These are phyloP conservation scores for Seriola aureovittata DNA, from an alignment of 2,113 vertebrate genomes.

Conservation along the genomic window DNA sequence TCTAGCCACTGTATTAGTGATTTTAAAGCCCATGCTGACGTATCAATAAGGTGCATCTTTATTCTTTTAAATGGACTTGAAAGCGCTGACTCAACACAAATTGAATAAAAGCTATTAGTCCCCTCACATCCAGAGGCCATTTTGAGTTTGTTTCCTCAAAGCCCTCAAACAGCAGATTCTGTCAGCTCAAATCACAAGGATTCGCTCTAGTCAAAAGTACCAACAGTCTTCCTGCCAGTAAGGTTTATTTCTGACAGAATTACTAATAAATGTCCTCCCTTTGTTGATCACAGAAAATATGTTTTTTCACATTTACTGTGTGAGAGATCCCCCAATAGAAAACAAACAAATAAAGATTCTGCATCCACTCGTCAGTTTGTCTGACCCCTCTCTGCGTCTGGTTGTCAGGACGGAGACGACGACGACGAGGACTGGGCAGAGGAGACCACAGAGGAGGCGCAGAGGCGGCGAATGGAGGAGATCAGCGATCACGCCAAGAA, in stretches of 20 bases:
- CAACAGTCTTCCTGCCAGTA: too few species aligned
- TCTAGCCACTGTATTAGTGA: too few species aligned
- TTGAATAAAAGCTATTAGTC: too few species aligned
- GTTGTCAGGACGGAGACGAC: conserved; percentile 88
- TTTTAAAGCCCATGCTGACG: not conserved
- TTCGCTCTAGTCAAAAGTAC: not conserved
- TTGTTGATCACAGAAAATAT: not conserved
- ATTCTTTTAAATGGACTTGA: too few species aligned
- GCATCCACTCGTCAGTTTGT: not conserved
- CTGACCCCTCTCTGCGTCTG: not conserved
- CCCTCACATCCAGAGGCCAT: not conserved
- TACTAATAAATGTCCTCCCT: too few species aligned
- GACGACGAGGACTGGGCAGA: conserved; percentile 99
- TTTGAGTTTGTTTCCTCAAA: not conserved
- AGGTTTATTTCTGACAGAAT: too few species aligned
- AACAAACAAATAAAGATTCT: too few species aligned
- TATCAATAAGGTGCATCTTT: not conserved
- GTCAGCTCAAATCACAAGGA: not conserved
- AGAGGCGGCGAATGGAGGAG: conserved; percentile 96
- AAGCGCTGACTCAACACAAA: too few species aligned
- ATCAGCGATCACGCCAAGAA: conserved; percentile 97
- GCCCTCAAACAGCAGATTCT: not conserved
- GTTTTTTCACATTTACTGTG: not conserved
- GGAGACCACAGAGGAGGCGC: conserved; percentile 97
- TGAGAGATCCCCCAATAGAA: too few species aligned